phyloP scores from a whole-genome alignment of 2,888 invertebrate genomes.

The Rotaria macrura region DNA sequence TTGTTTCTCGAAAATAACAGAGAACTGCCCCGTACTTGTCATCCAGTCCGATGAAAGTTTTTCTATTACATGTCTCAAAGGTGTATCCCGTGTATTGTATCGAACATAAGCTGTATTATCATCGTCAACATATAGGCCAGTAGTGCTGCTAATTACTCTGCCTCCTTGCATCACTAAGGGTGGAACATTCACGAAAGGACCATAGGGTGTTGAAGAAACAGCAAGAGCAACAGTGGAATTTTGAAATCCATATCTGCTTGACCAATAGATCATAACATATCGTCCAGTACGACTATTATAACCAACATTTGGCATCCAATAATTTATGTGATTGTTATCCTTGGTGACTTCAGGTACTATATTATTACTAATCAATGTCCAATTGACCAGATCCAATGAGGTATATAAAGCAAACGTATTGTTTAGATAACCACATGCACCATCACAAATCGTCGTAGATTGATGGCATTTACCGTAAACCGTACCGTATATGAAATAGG shows the following conservation, averaged over 20 bases:
- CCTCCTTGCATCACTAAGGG: neutral
- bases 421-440: too few relatives aligned
- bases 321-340: too few relatives aligned
- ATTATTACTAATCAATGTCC: too few relatives aligned
- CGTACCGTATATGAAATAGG: too few relatives aligned
- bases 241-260: neutral
- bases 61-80: neutral
- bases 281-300: neutral
- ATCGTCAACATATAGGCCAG: neutral
- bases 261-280: neutral
- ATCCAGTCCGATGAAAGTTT: neutral
- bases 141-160: neutral
- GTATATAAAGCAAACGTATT: too few relatives aligned
- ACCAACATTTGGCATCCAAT: neutral
- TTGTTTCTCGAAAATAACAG: neutral
- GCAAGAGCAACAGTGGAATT: neutral
- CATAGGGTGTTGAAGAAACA: neutral
- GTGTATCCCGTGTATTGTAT: neutral
- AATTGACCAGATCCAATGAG: too few relatives aligned
- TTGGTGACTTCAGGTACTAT: too few relatives aligned
- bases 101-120: constrained; percentile 15
- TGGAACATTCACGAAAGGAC: neutral
- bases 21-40: neutral
- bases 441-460: too few relatives aligned
- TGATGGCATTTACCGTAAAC: too few relatives aligned